A percentile compares a stretch with the other conserved stretches of the same genome.
phyloP scores from a whole-genome alignment of 2,113 vertebrate species.

The Mandrillus leucophaeus region DNA sequence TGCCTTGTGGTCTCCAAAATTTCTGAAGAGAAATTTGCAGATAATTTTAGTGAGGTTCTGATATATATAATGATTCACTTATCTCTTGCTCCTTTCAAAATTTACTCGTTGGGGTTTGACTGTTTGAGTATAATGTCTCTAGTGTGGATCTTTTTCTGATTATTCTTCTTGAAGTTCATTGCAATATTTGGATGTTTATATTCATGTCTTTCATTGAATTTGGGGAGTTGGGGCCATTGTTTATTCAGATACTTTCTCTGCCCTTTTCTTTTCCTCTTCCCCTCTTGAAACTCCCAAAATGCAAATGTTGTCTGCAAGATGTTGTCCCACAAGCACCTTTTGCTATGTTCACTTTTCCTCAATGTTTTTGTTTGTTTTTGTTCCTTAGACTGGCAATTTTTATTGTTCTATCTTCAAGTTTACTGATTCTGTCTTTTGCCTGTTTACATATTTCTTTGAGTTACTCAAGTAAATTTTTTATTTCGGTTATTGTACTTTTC shows the following conservation, averaged over 20 bases:
- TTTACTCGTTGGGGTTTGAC: neutral
- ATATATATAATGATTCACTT: neutral
- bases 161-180: neutral
- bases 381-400: neutral
- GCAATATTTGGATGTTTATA: neutral
- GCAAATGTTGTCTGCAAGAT: neutral
- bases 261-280: neutral
- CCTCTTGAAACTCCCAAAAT: neutral
- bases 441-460: neutral
- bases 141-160: neutral
- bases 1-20: neutral
- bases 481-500: neutral
- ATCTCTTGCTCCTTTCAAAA: neutral
- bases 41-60: neutral
- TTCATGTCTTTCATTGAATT: neutral
- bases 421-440: neutral
- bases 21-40: neutral
- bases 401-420: neutral
- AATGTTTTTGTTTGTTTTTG: neutral
- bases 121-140: neutral
- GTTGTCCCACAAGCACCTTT: neutral
- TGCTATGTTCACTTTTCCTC: neutral
- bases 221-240: neutral
- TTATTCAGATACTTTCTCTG: neutral
- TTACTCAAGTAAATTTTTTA: neutral